Conservation (phyloP, 2,113 vertebrate genomes). For the Sorex fumeus region DNA sequence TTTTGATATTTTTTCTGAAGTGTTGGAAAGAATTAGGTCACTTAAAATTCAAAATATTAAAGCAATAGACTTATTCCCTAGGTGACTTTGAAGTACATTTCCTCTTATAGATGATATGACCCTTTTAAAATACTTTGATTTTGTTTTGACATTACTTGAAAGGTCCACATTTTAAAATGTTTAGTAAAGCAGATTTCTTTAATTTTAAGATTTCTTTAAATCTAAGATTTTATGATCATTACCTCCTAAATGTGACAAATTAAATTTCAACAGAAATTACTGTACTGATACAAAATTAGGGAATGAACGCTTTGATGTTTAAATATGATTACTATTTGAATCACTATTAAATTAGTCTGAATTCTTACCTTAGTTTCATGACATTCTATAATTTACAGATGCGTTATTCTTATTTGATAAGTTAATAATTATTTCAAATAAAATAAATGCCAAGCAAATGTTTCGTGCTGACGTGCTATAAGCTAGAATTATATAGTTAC, state of each 20-base stretch:
- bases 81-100: constrained; percentile 32
- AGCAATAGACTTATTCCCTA: neutral
- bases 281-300: neutral
- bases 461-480: neutral
- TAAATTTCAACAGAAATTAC: neutral
- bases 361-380: neutral
- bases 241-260: neutral
- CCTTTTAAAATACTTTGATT: constrained; percentile 33
- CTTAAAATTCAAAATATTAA: constrained; percentile 49
- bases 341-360: neutral
- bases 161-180: neutral
- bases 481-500: neutral
- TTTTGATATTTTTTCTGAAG: neutral
- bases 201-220: neutral
- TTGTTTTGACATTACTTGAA: neutral
- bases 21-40: neutral
- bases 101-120: neutral
- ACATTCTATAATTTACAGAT: neutral
- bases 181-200: neutral
- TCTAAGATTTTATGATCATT: constrained; percentile 33
- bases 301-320: neutral
- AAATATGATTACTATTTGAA: neutral
- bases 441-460: neutral
- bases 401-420: neutral
- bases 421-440: constrained; percentile 4